Percentiles rank a stretch among this genome's conserved stretches.
Evolutionary conservation across 2,888 invertebrate genomes (phyloP).

Genomic region (Clusia tigrina): DNA sequence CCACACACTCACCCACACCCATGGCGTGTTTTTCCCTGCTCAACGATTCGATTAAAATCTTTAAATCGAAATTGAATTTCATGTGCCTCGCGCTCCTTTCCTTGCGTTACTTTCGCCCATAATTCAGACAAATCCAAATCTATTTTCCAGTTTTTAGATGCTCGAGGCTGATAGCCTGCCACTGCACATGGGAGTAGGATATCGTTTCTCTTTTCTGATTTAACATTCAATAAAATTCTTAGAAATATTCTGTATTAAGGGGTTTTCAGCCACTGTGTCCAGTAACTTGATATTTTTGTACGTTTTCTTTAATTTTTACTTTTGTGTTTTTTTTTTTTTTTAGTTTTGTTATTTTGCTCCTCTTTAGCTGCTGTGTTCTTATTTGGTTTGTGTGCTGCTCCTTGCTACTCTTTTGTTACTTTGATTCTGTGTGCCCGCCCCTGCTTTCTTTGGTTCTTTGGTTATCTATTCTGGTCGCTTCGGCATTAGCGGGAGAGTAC

Average conservation of each 20-base stretch:
- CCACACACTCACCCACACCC: not conserved
- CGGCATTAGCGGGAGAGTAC: too few species aligned
- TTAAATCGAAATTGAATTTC: conserved; percentile 33
- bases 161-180: not conserved
- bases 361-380: not conserved
- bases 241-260: conserved; percentile 10
- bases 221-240: conserved; percentile 25
- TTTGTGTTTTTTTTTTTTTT: conserved; percentile 1
- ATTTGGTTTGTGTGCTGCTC: too few species aligned
- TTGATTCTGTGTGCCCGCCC: too few species aligned
- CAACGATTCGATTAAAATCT: conserved; percentile 29
- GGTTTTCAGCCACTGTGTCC: not conserved
- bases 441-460: too few species aligned
- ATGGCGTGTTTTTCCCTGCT: not conserved
- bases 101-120: conserved; percentile 17
- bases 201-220: conserved; percentile 2
- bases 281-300: conserved; percentile 8
- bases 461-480: too few species aligned
- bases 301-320: not conserved
- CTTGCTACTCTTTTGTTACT: too few species aligned
- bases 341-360: not conserved
- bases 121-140: conserved; percentile 23
- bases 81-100: conserved; percentile 6
- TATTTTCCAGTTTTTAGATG: conserved; percentile 14
- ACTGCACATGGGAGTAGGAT: too few species aligned